Percentiles rank a stretch among this genome's conserved stretches.
phyloP scores from a whole-genome alignment of 2,888 invertebrate genomes.

The Drosophila nr. fundita region DNA sequence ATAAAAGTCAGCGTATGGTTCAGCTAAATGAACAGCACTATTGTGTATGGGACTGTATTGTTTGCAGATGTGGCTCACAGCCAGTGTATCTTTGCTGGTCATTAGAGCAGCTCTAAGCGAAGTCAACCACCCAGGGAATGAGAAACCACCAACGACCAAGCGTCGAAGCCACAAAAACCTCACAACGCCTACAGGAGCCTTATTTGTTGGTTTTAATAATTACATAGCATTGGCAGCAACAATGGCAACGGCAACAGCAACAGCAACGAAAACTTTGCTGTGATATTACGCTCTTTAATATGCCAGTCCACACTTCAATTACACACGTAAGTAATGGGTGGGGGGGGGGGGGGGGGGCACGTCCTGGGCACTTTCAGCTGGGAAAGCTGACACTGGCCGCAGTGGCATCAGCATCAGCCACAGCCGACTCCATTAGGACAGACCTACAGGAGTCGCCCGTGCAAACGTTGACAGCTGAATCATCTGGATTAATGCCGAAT shows the following conservation, averaged over 20 bases:
- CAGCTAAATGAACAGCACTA: background rate
- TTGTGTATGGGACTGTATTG: slow-evolving; percentile 30
- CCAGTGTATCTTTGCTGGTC: slow-evolving; percentile 15
- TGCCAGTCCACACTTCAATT: slow-evolving; percentile 75
- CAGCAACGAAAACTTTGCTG: slow-evolving; percentile 25
- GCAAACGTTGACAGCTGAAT: slow-evolving; percentile 75
- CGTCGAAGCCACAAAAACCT: slow-evolving; percentile 29
- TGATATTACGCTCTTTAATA: slow-evolving; percentile 67
- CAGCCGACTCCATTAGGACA: slow-evolving; percentile 37
- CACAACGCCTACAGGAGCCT: slow-evolving; percentile 62
- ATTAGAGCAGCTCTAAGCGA: slow-evolving; percentile 51
- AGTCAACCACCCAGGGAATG: slow-evolving; percentile 37
- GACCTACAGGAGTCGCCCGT: slow-evolving; percentile 20
- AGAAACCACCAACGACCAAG: slow-evolving; percentile 12
- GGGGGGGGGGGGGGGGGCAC: background rate
- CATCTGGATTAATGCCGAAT: slow-evolving; percentile 82
- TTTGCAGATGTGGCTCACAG: slow-evolving; percentile 22
- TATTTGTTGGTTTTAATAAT: slow-evolving; percentile 82
- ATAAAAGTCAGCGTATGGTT: background rate
- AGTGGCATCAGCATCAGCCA: slow-evolving; percentile 15
- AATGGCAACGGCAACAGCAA: background rate
- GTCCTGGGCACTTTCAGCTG: slow-evolving; percentile 7
- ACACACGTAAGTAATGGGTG: slow-evolving; percentile 61
- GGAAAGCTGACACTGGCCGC: slow-evolving; percentile 35
- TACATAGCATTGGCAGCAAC: slow-evolving; percentile 61